These are phyloP conservation scores for Hypsibius dujardini DNA, from an alignment of 1,140 invertebrate genomes.

Conservation along the genomic window DNA sequence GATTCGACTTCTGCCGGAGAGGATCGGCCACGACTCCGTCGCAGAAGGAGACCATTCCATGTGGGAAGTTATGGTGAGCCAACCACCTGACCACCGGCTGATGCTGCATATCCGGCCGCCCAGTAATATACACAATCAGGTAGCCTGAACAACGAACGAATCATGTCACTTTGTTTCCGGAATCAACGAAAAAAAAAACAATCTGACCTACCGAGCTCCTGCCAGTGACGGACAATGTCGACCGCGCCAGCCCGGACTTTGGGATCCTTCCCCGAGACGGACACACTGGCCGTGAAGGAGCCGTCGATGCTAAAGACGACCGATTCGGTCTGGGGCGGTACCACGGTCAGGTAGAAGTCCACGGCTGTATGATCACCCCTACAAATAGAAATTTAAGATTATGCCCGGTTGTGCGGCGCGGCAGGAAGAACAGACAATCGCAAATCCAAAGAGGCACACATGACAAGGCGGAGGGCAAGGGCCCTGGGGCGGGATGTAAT, in stretches of 20 bases:
- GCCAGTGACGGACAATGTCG: slow-evolving; percentile 53
- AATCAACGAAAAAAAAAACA: slow-evolving; percentile 18
- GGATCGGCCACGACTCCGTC: slow-evolving; percentile 92
- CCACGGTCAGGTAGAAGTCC: slow-evolving; percentile 80
- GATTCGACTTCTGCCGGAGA: slow-evolving; percentile 77
- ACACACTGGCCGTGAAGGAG: slow-evolving; percentile 93
- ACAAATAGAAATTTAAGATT: slow-evolving; percentile 26
- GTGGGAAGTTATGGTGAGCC: slow-evolving; percentile 96
- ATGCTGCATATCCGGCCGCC: slow-evolving; percentile 86
- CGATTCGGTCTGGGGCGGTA: slow-evolving; percentile 84
- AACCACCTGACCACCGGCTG: slow-evolving; percentile 92
- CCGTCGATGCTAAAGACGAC: slow-evolving; percentile 98
- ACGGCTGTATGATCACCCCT: slow-evolving; percentile 82
- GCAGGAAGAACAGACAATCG: too few relatives aligned
- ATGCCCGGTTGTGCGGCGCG: too few relatives aligned
- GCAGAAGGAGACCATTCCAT: slow-evolving; percentile 90
- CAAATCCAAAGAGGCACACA: too few relatives aligned
- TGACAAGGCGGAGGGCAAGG: slow-evolving; percentile 9
- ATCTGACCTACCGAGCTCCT: slow-evolving; percentile 18
- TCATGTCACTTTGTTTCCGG: slow-evolving; percentile 19
- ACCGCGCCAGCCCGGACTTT: slow-evolving; percentile 92
- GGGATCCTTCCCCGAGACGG: slow-evolving; percentile 87
- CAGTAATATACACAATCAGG: slow-evolving; percentile 91
- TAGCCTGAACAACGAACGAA: slow-evolving; percentile 50
- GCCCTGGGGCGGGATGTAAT: too few relatives aligned